Conservation (phyloP, 2,797 vertebrate genomes). For the Pseudocheirus occidentalis region DNA sequence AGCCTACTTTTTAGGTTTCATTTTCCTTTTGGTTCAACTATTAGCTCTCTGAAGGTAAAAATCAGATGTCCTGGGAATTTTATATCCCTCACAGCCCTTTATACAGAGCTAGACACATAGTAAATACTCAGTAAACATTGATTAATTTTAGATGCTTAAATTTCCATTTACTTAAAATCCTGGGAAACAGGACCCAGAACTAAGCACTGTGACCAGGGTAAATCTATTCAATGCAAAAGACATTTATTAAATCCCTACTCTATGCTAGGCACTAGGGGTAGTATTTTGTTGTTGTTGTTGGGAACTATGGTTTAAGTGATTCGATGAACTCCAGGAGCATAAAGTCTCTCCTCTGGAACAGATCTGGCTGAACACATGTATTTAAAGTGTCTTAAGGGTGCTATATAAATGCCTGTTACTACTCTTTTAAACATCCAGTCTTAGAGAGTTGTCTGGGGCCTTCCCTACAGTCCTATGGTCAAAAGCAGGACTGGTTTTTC, state of each 20-base stretch:
- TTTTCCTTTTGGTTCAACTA: background rate
- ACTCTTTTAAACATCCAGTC: background rate
- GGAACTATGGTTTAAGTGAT: background rate
- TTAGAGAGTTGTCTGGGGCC: background rate
- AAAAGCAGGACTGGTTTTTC: too few species aligned
- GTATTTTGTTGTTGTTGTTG: background rate
- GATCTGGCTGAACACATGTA: background rate
- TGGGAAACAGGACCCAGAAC: background rate
- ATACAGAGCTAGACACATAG: background rate
- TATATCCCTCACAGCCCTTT: background rate
- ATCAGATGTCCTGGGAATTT: background rate
- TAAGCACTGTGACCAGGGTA: slow-evolving; percentile 3
- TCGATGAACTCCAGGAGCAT: background rate
- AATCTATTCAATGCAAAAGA: background rate
- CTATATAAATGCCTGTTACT: background rate
- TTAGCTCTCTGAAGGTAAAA: background rate
- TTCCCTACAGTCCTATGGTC: too few species aligned
- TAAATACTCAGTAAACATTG: background rate
- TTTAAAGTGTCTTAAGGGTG: background rate
- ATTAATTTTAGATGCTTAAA: background rate
- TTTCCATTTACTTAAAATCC: background rate
- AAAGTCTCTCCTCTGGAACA: background rate
- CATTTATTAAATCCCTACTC: background rate
- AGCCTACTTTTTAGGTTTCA: background rate
- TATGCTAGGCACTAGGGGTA: background rate